These are phyloP conservation scores for Tigriopus californicus DNA, from an alignment of 2,888 invertebrate genomes.

Conservation along the genomic window DNA sequence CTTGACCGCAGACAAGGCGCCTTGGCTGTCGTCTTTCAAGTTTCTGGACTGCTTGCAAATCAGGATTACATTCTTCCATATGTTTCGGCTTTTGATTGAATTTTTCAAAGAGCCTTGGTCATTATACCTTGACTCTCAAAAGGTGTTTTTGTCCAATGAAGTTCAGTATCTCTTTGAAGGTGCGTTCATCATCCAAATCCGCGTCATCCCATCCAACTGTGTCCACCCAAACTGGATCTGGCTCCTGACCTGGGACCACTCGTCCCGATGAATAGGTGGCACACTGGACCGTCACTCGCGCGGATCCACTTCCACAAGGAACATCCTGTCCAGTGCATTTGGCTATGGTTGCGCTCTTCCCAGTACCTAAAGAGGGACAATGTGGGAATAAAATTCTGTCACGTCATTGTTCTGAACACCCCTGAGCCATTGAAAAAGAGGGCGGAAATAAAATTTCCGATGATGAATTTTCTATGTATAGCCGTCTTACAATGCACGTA, in stretches of 20 bases:
- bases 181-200: slow-evolving; percentile 5
- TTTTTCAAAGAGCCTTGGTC: slow-evolving; percentile 7
- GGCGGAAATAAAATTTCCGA: too few species aligned
- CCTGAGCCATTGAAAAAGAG: too few species aligned
- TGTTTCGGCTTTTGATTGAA: background rate
- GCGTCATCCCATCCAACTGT: slow-evolving; percentile 15
- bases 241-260: background rate
- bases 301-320: background rate
- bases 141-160: slow-evolving; percentile 9
- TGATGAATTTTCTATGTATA: too few species aligned
- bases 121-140: background rate
- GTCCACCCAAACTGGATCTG: slow-evolving; percentile 10
- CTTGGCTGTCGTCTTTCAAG: slow-evolving; percentile 6
- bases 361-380: too few species aligned
- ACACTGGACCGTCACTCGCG: background rate
- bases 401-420: too few species aligned
- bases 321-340: background rate
- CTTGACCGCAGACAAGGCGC: background rate
- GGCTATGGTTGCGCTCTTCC: slow-evolving; percentile 2
- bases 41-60: slow-evolving; percentile 8
- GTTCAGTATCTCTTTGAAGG: slow-evolving; percentile 8
- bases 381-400: too few species aligned
- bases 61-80: slow-evolving; percentile 14
- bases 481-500: too few species aligned
- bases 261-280: background rate